A percentile compares a stretch with the other conserved stretches of the same genome.
Evolutionary conservation across 2,797 vertebrate genomes (phyloP).

Genomic region (Pristis pectinata): DNA sequence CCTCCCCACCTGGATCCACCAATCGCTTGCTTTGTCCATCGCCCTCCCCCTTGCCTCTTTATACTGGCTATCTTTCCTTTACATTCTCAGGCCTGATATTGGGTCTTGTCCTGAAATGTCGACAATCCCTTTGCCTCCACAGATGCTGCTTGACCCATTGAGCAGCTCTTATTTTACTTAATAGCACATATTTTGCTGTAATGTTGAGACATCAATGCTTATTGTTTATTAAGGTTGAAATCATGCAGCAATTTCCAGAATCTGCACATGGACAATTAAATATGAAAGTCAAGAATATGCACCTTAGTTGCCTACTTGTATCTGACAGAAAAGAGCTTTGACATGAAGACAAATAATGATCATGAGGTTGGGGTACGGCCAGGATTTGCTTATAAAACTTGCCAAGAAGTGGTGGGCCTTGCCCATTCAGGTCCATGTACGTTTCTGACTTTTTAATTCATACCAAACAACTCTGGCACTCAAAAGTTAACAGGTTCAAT

Average conservation of each 20-base stretch:
- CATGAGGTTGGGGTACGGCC: background rate
- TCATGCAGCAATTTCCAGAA: background rate
- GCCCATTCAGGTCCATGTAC: background rate
- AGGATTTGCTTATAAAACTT: background rate
- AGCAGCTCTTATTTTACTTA: too few relatives aligned
- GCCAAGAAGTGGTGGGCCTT: background rate
- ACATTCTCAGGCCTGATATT: too few relatives aligned
- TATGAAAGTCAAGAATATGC: background rate
- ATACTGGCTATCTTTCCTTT: too few relatives aligned
- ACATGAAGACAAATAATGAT: background rate
- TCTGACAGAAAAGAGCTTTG: background rate
- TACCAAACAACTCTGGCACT: background rate
- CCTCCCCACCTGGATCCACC: too few relatives aligned
- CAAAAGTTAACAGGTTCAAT: background rate
- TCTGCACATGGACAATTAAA: background rate
- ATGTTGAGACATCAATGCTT: background rate
- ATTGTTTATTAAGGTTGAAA: background rate
- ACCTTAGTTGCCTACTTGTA: background rate
- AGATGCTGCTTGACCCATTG: too few relatives aligned
- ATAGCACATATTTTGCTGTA: background rate
- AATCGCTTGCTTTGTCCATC: too few relatives aligned
- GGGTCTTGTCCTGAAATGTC: too few relatives aligned
- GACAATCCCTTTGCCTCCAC: too few relatives aligned
- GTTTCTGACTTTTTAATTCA: background rate
- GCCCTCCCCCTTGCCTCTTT: too few relatives aligned